Evolutionary conservation across 1,140 invertebrate genomes (phyloP).

Genomic region (Anoplophora glabripennis): DNA sequence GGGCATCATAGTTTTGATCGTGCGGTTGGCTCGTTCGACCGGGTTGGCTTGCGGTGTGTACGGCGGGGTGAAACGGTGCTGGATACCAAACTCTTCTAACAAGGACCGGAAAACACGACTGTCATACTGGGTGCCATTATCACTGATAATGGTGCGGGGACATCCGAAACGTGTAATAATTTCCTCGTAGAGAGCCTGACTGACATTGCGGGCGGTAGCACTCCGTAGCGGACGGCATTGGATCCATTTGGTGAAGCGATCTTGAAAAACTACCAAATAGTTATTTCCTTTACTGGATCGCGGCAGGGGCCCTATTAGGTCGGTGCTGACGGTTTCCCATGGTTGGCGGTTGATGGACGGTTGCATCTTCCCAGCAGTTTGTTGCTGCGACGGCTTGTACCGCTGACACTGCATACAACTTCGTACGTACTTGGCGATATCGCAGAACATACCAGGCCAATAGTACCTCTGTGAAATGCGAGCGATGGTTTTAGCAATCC

Average conservation of each 20-base stretch:
- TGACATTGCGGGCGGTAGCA: constrained; percentile 34
- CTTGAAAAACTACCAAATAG: constrained; percentile 44
- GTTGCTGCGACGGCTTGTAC: constrained; percentile 38
- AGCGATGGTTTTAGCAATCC: too few relatives aligned
- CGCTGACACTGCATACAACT: constrained; percentile 36
- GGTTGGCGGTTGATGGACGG: constrained; percentile 22
- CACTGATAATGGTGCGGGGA: constrained; percentile 42
- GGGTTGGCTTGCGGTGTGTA: constrained; percentile 50
- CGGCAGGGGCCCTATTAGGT: constrained; percentile 50
- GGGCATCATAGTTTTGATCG: constrained; percentile 44
- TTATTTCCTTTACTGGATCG: constrained; percentile 40
- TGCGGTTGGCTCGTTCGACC: constrained; percentile 47
- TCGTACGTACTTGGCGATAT: too few relatives aligned
- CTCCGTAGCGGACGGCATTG: constrained; percentile 27
- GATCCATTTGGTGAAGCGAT: constrained; percentile 29
- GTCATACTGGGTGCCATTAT: constrained; percentile 49
- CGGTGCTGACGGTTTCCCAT: constrained; percentile 45
- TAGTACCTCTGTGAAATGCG: too few relatives aligned
- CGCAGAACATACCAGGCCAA: too few relatives aligned
- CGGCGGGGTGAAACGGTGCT: constrained; percentile 34
- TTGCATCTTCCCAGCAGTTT: constrained; percentile 41
- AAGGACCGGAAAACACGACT: constrained; percentile 1
- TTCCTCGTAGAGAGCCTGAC: constrained; percentile 31
- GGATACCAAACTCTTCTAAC: constrained; percentile 13
- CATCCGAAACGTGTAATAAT: constrained; percentile 39